A percentile compares a stretch with the other conserved stretches of the same genome.
These are phyloP conservation scores for Pachliopta kotzebuea DNA, from an alignment of 2,888 invertebrate genomes.

Conservation along the genomic window DNA sequence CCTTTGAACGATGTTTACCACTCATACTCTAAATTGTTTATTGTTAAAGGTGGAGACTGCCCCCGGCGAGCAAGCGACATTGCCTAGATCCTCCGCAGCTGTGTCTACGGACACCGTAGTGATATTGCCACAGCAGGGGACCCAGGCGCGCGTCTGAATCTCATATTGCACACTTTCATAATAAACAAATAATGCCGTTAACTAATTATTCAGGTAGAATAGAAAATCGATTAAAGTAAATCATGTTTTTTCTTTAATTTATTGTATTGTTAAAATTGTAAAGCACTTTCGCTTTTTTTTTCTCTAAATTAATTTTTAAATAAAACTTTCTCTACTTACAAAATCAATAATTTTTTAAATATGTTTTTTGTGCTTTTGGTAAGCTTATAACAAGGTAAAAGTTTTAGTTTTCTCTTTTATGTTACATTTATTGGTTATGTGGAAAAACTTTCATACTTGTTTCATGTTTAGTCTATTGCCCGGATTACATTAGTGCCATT, in stretches of 20 bases:
- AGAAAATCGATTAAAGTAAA: not conserved
- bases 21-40: no score
- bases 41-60: slow-evolving; percentile 40
- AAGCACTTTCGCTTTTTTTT: not conserved
- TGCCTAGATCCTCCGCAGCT: slow-evolving; percentile 14
- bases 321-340: not conserved
- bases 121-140: slow-evolving; percentile 54
- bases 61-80: slow-evolving; percentile 30
- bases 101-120: slow-evolving; percentile 53
- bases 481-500: slow-evolving; percentile 18
- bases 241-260: not conserved
- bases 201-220: slow-evolving; percentile 14
- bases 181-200: slow-evolving; percentile 12
- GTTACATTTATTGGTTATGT: not conserved
- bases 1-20: no score
- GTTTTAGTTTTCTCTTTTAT: not conserved
- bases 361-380: not conserved
- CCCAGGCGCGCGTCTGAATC: slow-evolving; percentile 65
- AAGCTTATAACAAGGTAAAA: not conserved
- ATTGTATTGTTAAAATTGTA: not conserved
- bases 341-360: not conserved
- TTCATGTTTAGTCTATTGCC: slow-evolving; percentile 4
- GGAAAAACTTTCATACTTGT: not conserved
- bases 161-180: slow-evolving; percentile 32
- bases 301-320: not conserved